phyloP scores from a whole-genome alignment of 2,113 vertebrate genomes.

The Crotalus helleri region DNA sequence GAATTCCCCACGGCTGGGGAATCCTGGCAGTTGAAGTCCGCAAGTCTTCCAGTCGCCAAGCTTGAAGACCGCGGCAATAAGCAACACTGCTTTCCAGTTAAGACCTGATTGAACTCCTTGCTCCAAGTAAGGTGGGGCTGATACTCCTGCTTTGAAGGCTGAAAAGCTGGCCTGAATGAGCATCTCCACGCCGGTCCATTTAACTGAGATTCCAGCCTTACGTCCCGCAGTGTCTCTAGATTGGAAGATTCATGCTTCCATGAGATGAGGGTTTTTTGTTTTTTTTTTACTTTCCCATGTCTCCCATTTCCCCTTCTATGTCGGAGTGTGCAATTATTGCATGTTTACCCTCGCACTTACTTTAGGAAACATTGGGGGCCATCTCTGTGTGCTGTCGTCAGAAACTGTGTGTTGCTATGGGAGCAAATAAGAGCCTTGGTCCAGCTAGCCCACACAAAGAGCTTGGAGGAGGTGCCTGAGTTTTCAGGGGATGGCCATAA shows the following conservation, averaged over 20 bases:
- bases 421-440: not conserved
- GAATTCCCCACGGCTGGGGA: too few species aligned
- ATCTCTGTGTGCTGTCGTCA: not conserved
- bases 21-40: too few species aligned
- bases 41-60: too few species aligned
- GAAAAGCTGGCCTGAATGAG: not conserved
- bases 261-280: not conserved
- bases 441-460: slow-evolving; percentile 3
- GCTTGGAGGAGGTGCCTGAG: accelerated
- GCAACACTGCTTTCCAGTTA: not conserved
- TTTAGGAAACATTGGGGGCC: not conserved
- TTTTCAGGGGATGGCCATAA: not conserved
- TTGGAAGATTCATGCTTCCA: not conserved
- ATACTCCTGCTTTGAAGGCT: not conserved
- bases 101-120: not conserved
- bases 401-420: not conserved
- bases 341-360: not conserved
- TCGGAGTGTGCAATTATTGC: not conserved
- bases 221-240: not conserved
- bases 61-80: too few species aligned
- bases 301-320: not conserved
- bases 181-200: not conserved
- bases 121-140: not conserved
- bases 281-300: not conserved
- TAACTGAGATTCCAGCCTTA: not conserved